Conservation (phyloP, 2,888 invertebrate genomes). For the Ametastegia equiseti region DNA sequence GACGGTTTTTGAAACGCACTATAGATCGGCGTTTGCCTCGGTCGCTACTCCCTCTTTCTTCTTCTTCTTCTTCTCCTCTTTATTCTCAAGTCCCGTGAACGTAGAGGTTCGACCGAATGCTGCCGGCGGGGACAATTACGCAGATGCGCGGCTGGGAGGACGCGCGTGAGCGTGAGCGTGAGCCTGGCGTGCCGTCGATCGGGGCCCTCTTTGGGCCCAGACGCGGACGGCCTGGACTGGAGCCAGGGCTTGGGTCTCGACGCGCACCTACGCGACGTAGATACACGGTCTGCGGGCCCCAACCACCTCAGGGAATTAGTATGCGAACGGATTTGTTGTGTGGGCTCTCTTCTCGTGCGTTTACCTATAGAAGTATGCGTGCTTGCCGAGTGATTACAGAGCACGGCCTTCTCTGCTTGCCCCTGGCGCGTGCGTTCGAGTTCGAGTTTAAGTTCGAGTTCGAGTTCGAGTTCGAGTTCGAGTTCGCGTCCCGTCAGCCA, state of each 20-base stretch:
- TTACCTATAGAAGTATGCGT: constrained; percentile 49
- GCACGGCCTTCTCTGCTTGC: constrained; percentile 72
- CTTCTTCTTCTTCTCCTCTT: constrained; percentile 23
- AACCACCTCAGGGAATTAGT: constrained; percentile 64
- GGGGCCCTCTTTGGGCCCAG: constrained; percentile 40
- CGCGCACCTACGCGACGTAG: constrained; percentile 59
- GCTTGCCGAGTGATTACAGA: constrained; percentile 73
- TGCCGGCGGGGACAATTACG: constrained; percentile 76
- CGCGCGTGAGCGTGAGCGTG: constrained; percentile 59
- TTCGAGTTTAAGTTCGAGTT: constrained; percentile 2
- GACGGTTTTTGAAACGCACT: constrained; percentile 59
- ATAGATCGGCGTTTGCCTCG: constrained; percentile 55
- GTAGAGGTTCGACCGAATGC: constrained; percentile 64
- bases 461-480: constrained; percentile 64
- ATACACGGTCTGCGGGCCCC: constrained; percentile 55
- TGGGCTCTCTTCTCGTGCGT: constrained; percentile 49
- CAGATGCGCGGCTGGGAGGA: constrained; percentile 71
- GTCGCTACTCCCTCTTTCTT: neutral
- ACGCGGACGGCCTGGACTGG: too few species aligned
- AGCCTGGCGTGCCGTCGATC: constrained; percentile 63
- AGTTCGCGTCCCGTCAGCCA: constrained; percentile 40
- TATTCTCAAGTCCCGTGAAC: neutral
- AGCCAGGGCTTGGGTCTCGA: too few species aligned
- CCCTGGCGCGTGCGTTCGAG: constrained; percentile 74
- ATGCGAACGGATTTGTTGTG: constrained; percentile 59